Evolutionary conservation across 2,888 invertebrate genomes (phyloP), one percentile per base, ranked within the genome.

Genomic region (Polietes domitor): DNA sequence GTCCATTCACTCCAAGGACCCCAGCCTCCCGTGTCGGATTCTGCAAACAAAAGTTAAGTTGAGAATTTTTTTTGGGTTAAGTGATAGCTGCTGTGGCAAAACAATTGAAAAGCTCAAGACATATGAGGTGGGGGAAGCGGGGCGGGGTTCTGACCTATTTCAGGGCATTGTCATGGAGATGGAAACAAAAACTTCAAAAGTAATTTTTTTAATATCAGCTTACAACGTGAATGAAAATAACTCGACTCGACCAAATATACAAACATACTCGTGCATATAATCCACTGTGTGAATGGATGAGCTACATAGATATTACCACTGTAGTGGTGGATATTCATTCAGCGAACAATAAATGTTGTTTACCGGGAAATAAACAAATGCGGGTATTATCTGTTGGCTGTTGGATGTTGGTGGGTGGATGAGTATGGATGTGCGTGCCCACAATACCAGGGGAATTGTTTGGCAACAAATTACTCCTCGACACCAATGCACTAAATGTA

Each of bases 1-100:
- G 97, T 96, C 98, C 98, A 98, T 74, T 95, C 93, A 61, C 97
- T 97, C 96, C 96, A 96, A 61, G 92, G 92, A n/a, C 94, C 94
- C 96, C 96, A 96, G 53, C 95, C 95, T 2, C 96, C 96, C 0
- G 95, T 95, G 86, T 96, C 96, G 17, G 95, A 95, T 80, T 96
- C 96, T 96, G 91, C 32, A 90, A 91, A 76, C 50, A 76, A 65
- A 83, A 77, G 76, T 81, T 43, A 61, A 53, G 76, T 81, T 43
- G 53, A 53, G 41, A 15, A 32, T 65, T 28, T 73, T 58, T 37
- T 47, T 32, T 24, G 72, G 26, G 63, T 65, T 65, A 50, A 75
- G 65, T 50, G 76, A 19, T 68, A 68, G 19, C 15, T 19, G 37
- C 15, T 19, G 37, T 63, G 28, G n/a, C 47, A 47, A 47, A 47